Conservation (phyloP, 2,797 vertebrate genomes). For the Telmatherina bonti region DNA sequence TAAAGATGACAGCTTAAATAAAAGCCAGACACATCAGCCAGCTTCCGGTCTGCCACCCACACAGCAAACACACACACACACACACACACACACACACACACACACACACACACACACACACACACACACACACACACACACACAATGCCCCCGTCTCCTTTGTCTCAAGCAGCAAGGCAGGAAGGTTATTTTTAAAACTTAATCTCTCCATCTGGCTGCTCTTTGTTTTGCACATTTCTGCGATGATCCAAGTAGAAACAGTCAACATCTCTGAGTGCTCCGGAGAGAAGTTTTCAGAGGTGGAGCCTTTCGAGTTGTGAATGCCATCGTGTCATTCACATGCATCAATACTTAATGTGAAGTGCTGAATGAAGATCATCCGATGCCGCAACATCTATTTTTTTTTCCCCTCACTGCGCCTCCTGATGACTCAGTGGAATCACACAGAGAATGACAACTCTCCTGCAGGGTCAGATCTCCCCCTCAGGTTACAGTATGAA, state of each 20-base stretch:
- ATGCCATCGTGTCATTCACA: slow-evolving; percentile 41
- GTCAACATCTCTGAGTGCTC: slow-evolving; percentile 38
- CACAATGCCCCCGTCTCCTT: slow-evolving; percentile 54
- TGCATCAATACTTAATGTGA: slow-evolving; percentile 54
- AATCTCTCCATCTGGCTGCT: slow-evolving; percentile 58
- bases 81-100: slow-evolving; percentile 22
- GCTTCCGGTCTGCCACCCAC: slow-evolving; percentile 51
- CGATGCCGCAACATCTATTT: slow-evolving; percentile 34
- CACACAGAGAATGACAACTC: slow-evolving; percentile 50
- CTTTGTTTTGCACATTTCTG: slow-evolving; percentile 62
- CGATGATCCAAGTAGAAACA: slow-evolving; percentile 45
- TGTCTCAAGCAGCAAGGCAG: slow-evolving; percentile 25
- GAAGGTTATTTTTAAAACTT: slow-evolving; percentile 66
- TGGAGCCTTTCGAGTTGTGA: slow-evolving; percentile 35
- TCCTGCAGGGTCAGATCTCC: slow-evolving; percentile 59
- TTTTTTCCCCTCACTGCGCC: background rate
- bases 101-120: slow-evolving; percentile 14
- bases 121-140: slow-evolving; percentile 11
- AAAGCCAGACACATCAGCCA: slow-evolving; percentile 42
- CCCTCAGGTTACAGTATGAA: slow-evolving; percentile 83
- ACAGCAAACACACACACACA: slow-evolving; percentile 31
- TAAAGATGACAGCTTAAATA: slow-evolving; percentile 54
- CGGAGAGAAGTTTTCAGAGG: slow-evolving; percentile 14
- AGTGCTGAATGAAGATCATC: slow-evolving; percentile 45
- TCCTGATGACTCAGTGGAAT: slow-evolving; percentile 54